Percentiles rank a stretch among this genome's conserved stretches.
phyloP scores from a whole-genome alignment of 1,140 invertebrate species.

The Diplogasteroides magnus region DNA sequence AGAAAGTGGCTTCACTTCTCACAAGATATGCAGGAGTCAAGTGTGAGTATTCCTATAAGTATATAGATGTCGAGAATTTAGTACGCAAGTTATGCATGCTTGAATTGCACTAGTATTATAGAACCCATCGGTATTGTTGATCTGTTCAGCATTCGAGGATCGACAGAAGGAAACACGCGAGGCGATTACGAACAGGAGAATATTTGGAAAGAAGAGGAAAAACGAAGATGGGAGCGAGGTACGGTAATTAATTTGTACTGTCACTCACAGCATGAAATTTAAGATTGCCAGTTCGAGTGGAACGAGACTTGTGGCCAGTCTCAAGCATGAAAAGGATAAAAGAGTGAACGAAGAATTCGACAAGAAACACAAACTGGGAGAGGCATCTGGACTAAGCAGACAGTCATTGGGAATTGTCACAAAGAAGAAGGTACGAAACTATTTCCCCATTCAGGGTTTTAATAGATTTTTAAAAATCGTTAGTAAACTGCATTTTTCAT shows the following conservation, averaged over 20 bases:
- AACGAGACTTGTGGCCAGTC: background rate
- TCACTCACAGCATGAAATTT: too few relatives aligned
- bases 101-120: background rate
- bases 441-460: too few relatives aligned
- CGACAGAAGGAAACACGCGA: conserved; percentile 20
- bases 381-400: background rate
- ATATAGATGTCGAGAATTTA: background rate
- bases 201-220: conserved; percentile 3
- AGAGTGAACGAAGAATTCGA: background rate
- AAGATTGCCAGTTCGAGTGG: too few relatives aligned
- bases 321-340: background rate
- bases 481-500: too few relatives aligned
- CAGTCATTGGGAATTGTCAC: background rate
- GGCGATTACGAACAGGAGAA: background rate
- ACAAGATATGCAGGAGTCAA: conserved; percentile 36
- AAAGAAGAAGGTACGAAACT: background rate
- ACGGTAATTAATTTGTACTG: too few relatives aligned
- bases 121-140: background rate
- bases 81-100: background rate
- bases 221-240: background rate
- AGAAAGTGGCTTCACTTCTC: conserved; percentile 39
- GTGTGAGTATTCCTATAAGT: conserved; percentile 26
- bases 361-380: background rate
- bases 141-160: conserved; percentile 33
- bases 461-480: too few relatives aligned